Evolutionary conservation across 2,888 invertebrate genomes (phyloP).

Genomic region (Neoitamus cyanurus): DNA sequence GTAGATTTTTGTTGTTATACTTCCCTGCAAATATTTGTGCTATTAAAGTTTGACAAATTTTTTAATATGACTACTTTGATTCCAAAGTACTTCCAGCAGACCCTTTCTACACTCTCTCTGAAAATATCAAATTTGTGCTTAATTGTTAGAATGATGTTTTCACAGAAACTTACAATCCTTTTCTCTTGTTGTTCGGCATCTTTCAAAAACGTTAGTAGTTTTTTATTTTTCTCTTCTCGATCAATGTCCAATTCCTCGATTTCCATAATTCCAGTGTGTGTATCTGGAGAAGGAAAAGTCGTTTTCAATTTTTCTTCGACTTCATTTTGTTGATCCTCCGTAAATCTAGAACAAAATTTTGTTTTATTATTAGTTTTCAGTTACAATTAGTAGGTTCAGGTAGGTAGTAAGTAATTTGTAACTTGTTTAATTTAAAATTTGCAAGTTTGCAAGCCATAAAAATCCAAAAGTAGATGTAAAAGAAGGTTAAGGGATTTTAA

Average conservation of each 20-base stretch:
- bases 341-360: no score
- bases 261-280: neutral
- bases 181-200: neutral
- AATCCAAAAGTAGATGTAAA: no score
- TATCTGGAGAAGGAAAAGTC: no score
- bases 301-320: no score
- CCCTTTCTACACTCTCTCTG: conserved; percentile 53
- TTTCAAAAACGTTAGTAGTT: neutral
- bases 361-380: no score
- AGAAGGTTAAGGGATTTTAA: no score
- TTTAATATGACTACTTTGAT: conserved; percentile 58
- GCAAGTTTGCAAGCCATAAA: no score
- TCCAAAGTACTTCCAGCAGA: conserved; percentile 59
- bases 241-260: neutral
- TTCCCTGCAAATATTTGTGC: conserved; percentile 57
- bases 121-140: neutral
- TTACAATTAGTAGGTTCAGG: no score
- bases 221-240: no score
- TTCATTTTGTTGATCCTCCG: no score
- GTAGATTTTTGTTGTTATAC: conserved; percentile 59
- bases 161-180: neutral
- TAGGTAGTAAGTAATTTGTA: no score
- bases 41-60: neutral
- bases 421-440: no score
- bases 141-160: neutral